These are phyloP conservation scores for Eledone cirrhosa DNA, from an alignment of 2,888 invertebrate species.

Conservation along the genomic window DNA sequence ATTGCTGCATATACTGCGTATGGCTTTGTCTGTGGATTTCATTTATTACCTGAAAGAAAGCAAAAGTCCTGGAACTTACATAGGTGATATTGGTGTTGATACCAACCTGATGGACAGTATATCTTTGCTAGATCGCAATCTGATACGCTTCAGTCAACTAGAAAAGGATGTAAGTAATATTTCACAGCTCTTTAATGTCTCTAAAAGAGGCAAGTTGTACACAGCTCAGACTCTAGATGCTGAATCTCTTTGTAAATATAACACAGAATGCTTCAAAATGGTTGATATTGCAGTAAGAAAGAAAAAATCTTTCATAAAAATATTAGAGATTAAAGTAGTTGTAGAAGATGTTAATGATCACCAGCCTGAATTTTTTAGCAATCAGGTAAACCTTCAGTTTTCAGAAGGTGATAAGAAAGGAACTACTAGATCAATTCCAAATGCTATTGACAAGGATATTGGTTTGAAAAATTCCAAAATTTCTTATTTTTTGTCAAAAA, in stretches of 20 bases:
- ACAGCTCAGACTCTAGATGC: not conserved
- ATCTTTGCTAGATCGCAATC: not conserved
- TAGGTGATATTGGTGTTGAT: conserved; percentile 22
- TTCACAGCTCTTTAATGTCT: conserved; percentile 4
- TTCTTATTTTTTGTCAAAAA: conserved; percentile 33
- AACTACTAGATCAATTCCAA: conserved; percentile 37
- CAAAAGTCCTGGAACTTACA: conserved; percentile 16
- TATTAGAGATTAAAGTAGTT: conserved; percentile 46
- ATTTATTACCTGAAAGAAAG: conserved; percentile 17
- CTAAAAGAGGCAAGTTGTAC: conserved; percentile 19
- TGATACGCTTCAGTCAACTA: conserved; percentile 14
- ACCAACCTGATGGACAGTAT: conserved; percentile 9
- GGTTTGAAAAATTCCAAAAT: conserved; percentile 47
- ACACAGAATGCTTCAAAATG: not conserved
- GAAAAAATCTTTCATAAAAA: conserved; percentile 48
- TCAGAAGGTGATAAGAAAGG: conserved; percentile 45
- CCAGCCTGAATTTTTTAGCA: conserved; percentile 46
- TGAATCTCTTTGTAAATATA: conserved; percentile 3
- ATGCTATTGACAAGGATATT: conserved; percentile 51
- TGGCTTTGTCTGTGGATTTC: conserved; percentile 1
- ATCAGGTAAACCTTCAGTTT: conserved; percentile 42
- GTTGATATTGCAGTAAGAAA: conserved; percentile 1
- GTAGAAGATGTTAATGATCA: conserved; percentile 54
- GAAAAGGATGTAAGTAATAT: not conserved
- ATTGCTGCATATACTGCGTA: not conserved